Conservation (phyloP, 1,140 invertebrate species). For the Campodea augens region DNA sequence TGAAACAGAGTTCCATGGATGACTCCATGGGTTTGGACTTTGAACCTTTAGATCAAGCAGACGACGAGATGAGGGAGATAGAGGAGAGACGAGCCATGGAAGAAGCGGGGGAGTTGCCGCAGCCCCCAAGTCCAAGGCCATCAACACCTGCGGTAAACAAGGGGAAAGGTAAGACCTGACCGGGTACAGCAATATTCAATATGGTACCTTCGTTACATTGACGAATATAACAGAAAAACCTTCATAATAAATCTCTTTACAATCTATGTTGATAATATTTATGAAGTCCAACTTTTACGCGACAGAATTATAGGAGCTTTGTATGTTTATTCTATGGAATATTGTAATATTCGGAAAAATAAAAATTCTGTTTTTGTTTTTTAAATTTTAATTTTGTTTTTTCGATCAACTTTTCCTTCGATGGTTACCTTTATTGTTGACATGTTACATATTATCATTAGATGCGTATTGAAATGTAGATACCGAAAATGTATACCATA, state of each 20-base stretch:
- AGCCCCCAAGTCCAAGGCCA: conserved; percentile 29
- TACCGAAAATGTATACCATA: too few species aligned
- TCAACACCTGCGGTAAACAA: conserved; percentile 25
- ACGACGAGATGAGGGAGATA: conserved; percentile 24
- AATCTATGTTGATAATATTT: neutral
- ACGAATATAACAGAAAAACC: neutral
- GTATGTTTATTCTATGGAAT: neutral
- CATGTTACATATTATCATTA: too few species aligned
- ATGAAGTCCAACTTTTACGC: neutral
- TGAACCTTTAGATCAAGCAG: conserved; percentile 21
- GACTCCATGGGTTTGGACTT: conserved; percentile 55
- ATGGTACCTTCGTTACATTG: conserved; percentile 1
- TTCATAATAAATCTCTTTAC: too few species aligned
- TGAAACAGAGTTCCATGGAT: conserved; percentile 86
- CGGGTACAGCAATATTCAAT: neutral
- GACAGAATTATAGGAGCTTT: neutral
- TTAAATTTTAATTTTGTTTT: too few species aligned
- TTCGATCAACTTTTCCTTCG: too few species aligned
- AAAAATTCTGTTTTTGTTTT: too few species aligned
- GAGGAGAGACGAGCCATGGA: conserved; percentile 26
- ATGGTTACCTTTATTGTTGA: neutral
- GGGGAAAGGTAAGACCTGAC: conserved; percentile 14
- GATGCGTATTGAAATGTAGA: too few species aligned
- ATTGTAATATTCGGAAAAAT: too few species aligned
- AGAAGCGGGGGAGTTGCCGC: conserved; percentile 22